phyloP scores from a whole-genome alignment of 2,888 invertebrate species.

The Conomelus anceps region DNA sequence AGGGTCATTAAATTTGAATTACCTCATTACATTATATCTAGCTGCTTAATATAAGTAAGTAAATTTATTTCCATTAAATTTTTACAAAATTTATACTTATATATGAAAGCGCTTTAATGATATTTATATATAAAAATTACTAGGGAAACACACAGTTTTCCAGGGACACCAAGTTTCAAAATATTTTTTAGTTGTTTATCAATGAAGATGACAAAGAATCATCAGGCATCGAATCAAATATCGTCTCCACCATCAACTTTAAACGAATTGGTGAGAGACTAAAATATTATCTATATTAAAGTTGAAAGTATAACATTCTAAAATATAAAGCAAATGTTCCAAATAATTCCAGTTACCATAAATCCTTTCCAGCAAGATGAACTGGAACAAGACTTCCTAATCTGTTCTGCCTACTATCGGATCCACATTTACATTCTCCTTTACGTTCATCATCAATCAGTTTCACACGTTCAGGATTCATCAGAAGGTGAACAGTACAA shows the following conservation, averaged over 20 bases:
- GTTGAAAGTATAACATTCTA: too few relatives aligned
- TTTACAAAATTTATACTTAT: too few relatives aligned
- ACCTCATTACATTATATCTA: too few relatives aligned
- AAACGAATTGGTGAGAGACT: neutral
- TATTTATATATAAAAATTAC: too few relatives aligned
- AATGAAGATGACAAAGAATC: neutral
- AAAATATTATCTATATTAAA: neutral
- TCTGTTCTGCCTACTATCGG: neutral
- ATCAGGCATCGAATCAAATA: neutral
- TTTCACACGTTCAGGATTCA: neutral
- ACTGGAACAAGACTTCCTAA: neutral
- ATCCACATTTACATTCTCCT: neutral
- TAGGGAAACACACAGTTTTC: too few relatives aligned
- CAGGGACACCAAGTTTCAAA: neutral
- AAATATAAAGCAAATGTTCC: too few relatives aligned
- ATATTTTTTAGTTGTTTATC: neutral
- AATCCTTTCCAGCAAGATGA: neutral
- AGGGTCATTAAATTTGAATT: too few relatives aligned
- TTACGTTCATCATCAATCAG: neutral
- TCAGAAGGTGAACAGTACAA: neutral
- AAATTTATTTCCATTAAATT: too few relatives aligned
- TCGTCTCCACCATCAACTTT: neutral
- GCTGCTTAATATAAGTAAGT: too few relatives aligned
- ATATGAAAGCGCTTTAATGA: too few relatives aligned
- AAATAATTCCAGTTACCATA: neutral